Evolutionary conservation across 2,113 vertebrate genomes (phyloP), one percentile per base, ranked within the genome.

Genomic region (Elephas maximus): DNA sequence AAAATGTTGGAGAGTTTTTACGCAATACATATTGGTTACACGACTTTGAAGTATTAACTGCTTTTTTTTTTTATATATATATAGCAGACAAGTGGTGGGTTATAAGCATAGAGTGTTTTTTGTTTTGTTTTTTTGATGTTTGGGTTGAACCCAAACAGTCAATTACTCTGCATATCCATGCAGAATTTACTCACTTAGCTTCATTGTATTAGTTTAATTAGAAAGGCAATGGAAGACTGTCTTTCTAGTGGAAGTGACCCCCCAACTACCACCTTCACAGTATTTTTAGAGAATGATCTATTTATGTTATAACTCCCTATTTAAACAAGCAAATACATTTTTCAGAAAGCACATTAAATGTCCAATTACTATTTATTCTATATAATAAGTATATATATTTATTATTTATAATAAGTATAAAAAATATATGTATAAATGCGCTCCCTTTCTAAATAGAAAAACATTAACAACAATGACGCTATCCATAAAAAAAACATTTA

Each of bases 191-290:
- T 71, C 45, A 91, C 77, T 87, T n/a, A 87, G 37, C 87, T 83
- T 95, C 83, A 82, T 6, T 62, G 62, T 95, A 86, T 94, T 93
- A 41, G 24, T 21, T 90, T 93, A 93, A 87, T 96, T 96, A 91
- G 74, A 93, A 96, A 96, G 20, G 7, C 26, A 90, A 14, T 15
- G 4, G 24, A 67, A 33, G 8, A 37, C 37, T 21, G 8, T 18
- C 41, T 74, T 74, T 37, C 8, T 2, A 41, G n/a, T 37, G n/a
- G n/a, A 37, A 74, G 7, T 74, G n/a, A 41, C 23, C 3, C 2
- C 8, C 0, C 30, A 8, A 24, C 11, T 23, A 41, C 9, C 33
- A 57, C n/a, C n/a, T 87, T 8, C 23, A 26, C 12, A 57, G 21
- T 28, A 63, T 33, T 83, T 93, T 89, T 79, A 76, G 28, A 76